Base-by-base conservation (phyloP, 2,797 vertebrate genomes). In the Myripristis jacobus region DNA sequence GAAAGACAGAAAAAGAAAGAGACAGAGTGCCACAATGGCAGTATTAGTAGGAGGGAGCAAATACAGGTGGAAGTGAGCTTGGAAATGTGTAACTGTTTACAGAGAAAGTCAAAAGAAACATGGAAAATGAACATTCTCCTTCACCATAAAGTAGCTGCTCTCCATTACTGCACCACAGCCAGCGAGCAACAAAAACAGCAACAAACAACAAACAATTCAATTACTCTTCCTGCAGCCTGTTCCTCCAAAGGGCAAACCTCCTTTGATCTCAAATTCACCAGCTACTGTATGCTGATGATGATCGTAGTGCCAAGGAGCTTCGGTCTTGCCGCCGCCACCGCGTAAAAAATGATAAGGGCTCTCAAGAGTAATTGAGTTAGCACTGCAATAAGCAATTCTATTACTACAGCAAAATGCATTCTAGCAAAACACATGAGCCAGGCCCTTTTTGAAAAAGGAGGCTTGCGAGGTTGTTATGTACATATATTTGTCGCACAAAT, bases 161-260 rank as follows among this genome's bases (percentile, higher is more conserved):
- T 90, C 87, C 70, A 84, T 87, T 85, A 83, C 77, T 1, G 46
- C 77, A 60, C 73, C 61, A 11, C 55, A 56, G 81, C 70, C 47
- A 22, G 85, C 36, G 62, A 87, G 80, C 61, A 70, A 69, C 31
- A 52, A 67, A 65, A 77, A 84, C 77, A 75, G 63, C 73, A 83
- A 80, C 86, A 87, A 87, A 90, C 88, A 93, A 92, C 89, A 92
- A 92, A 92, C 90, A 92, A 90, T 91, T 93, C 88, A 91, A 92
- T 94, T 88, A 91, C 88, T 89, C 83, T 83, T 87, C 74, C 67
- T 79, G 27, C 79, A 65, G 74, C 48, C 51, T 10, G 59, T 54
- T 69, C 22, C 86, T 88, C 81, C 10, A 15, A 80, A 79, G 68
- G 81, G 76, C 46, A 55, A 73, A 65, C 73, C 51, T 69, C 65